A percentile compares a stretch with the other conserved stretches of the same genome.
phyloP scores from a whole-genome alignment of 2,797 vertebrate genomes.

The Phataginus tetradactyla region DNA sequence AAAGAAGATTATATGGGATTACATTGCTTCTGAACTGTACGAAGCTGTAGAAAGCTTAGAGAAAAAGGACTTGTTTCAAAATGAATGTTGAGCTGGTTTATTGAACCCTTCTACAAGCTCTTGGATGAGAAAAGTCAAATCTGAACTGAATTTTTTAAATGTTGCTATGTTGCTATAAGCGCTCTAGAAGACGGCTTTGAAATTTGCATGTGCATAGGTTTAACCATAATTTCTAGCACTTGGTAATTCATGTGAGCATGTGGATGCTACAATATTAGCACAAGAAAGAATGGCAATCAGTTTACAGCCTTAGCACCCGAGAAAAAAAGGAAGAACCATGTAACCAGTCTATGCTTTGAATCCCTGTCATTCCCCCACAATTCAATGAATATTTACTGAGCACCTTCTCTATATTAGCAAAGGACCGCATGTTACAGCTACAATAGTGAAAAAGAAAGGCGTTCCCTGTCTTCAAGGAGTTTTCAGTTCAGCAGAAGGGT shows the following conservation, averaged over 20 bases:
- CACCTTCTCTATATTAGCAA: background rate
- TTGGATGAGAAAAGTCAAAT: conserved; percentile 48
- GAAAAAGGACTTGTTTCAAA: conserved; percentile 39
- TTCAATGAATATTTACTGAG: background rate
- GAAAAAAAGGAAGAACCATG: background rate
- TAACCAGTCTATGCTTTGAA: background rate
- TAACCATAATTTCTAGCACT: background rate
- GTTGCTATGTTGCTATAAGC: background rate
- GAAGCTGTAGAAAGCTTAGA: conserved; percentile 57
- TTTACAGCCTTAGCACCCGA: background rate
- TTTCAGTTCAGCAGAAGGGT: background rate
- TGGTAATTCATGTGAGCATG: background rate
- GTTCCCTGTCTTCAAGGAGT: background rate
- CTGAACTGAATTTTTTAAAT: background rate
- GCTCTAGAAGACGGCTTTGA: conserved; percentile 51
- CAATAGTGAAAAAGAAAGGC: background rate
- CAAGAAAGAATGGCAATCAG: background rate
- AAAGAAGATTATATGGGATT: conserved; percentile 55
- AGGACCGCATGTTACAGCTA: background rate
- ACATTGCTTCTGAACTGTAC: conserved; percentile 63
- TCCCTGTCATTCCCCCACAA: background rate
- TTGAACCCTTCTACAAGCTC: conserved; percentile 35
- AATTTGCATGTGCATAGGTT: background rate
- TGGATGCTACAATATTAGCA: background rate
- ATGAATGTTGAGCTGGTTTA: conserved; percentile 63